These are phyloP conservation scores for Charaxes varanes DNA, from an alignment of 1,140 invertebrate genomes.

Conservation along the genomic window DNA sequence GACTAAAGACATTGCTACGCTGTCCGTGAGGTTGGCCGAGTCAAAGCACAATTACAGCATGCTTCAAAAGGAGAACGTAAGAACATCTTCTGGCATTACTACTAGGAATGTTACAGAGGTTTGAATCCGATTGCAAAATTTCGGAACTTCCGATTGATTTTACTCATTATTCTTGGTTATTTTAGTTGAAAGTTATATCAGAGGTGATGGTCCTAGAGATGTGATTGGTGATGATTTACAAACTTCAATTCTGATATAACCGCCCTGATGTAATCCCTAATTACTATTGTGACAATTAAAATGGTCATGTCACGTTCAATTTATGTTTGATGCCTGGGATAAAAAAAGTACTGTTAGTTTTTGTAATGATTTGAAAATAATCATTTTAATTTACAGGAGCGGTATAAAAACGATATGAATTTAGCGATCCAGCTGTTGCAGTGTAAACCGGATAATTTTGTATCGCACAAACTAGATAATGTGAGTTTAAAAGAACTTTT, in stretches of 20 bases:
- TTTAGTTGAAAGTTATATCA: too few relatives aligned
- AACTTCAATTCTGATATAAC: too few relatives aligned
- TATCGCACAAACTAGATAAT: conserved; percentile 92
- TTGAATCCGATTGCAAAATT: too few relatives aligned
- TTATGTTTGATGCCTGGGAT: too few relatives aligned
- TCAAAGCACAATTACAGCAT: conserved; percentile 90
- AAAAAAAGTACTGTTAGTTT: background rate
- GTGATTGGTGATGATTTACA: too few relatives aligned
- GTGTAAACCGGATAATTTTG: conserved; percentile 96
- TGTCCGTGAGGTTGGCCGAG: conserved; percentile 91
- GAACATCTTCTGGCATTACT: conserved; percentile 12
- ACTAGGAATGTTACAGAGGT: conserved; percentile 1
- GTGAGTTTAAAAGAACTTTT: conserved; percentile 76
- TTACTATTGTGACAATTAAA: too few relatives aligned
- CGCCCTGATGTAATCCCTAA: too few relatives aligned
- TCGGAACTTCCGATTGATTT: too few relatives aligned
- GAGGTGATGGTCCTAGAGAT: too few relatives aligned
- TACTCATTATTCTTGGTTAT: conserved; percentile 4
- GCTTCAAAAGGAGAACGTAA: conserved; percentile 93
- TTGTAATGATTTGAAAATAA: background rate
- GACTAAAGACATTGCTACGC: conserved; percentile 89
- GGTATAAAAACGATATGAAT: conserved; percentile 95
- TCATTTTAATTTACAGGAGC: conserved; percentile 80
- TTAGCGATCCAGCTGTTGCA: conserved; percentile 95
- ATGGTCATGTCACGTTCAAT: too few relatives aligned